These are phyloP conservation scores for Catagonus wagneri DNA, from an alignment of 2,113 vertebrate species.

Conservation along the genomic window DNA sequence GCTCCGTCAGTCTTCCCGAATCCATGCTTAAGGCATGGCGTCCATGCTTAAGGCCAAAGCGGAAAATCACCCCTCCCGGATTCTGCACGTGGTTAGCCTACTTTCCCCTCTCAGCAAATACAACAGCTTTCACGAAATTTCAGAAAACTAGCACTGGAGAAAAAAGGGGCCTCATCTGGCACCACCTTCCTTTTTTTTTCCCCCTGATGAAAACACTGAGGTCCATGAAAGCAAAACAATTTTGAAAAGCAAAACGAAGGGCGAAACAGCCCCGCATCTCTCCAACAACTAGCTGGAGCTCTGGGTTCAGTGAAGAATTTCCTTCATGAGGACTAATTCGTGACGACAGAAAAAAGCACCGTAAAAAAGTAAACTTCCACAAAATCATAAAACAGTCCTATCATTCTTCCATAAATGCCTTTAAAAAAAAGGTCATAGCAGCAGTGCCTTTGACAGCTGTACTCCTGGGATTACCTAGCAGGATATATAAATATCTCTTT, in stretches of 20 bases:
- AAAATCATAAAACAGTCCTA: background rate
- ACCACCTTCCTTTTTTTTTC: constrained; percentile 14
- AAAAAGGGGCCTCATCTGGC: background rate
- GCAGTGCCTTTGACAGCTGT: background rate
- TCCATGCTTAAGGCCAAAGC: background rate
- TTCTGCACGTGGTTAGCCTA: background rate
- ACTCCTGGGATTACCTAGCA: background rate
- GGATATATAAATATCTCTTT: background rate
- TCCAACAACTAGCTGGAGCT: background rate
- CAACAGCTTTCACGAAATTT: background rate
- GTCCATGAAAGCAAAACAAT: background rate
- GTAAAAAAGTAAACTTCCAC: background rate
- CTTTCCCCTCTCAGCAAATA: background rate
- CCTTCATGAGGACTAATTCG: background rate
- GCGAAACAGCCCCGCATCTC: background rate
- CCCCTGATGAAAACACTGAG: background rate
- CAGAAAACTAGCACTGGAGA: constrained; percentile 1
- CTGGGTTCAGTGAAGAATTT: constrained; percentile 22
- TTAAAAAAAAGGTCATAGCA: background rate
- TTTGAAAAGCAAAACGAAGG: background rate
- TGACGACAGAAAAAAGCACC: background rate
- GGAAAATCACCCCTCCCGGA: background rate
- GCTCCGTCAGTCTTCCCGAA: background rate
- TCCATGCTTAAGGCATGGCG: background rate
- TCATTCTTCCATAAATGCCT: background rate